Evolutionary conservation across 1,140 invertebrate species (phyloP).

Genomic region (Drosophila sp.): DNA sequence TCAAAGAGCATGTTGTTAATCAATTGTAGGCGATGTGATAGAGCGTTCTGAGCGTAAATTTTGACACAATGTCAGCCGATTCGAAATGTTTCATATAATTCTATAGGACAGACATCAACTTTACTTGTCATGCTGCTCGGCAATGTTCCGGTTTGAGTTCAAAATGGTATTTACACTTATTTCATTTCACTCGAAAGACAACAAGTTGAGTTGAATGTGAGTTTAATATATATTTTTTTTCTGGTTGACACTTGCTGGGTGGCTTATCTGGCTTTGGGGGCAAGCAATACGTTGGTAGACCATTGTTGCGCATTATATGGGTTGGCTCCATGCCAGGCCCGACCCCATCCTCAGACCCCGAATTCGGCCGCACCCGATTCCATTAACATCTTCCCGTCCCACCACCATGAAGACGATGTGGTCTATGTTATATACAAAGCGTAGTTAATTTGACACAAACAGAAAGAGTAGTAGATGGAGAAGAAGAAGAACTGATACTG

Average conservation of each 20-base stretch:
- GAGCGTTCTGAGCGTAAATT: too few relatives aligned
- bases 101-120: too few relatives aligned
- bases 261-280: constrained; percentile 13
- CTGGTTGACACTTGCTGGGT: constrained; percentile 1
- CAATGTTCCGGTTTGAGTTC: too few relatives aligned
- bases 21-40: too few relatives aligned
- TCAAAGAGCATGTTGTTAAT: too few relatives aligned
- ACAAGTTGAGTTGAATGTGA: constrained; percentile 43
- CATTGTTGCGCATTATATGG: constrained; percentile 50
- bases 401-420: too few relatives aligned
- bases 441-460: background rate
- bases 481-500: constrained; percentile 4
- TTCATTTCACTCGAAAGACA: constrained; percentile 25
- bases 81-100: too few relatives aligned
- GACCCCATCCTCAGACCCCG: background rate
- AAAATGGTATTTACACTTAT: too few relatives aligned
- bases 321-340: constrained; percentile 41
- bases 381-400: background rate
- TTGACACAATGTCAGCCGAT: too few relatives aligned
- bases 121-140: too few relatives aligned
- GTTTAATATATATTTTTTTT: background rate
- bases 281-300: constrained; percentile 11
- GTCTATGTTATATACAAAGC: background rate
- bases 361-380: constrained; percentile 6
- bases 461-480: background rate